Evolutionary conservation across 2,888 invertebrate genomes (phyloP).

Genomic region (Mactromeris polynyma): DNA sequence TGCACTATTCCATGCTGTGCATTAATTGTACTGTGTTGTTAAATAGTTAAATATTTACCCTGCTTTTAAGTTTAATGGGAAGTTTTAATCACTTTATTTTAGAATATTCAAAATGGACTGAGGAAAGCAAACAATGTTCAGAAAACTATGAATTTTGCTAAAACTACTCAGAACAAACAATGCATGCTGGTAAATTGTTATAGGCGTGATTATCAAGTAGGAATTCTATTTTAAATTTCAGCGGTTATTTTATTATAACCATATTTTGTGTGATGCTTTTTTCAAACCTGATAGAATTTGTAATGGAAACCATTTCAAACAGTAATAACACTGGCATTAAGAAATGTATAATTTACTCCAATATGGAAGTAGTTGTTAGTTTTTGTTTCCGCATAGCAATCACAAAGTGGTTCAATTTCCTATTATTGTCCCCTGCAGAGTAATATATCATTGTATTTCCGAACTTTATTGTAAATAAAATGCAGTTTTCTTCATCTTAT

Average conservation of each 20-base stretch:
- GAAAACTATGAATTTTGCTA: too few species aligned
- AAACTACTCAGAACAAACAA: neutral
- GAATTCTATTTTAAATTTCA: neutral
- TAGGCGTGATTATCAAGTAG: neutral
- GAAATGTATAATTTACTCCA: slow-evolving; percentile 12
- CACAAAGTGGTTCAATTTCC: neutral
- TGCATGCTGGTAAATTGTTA: neutral
- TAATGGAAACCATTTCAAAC: neutral
- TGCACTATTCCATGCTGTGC: too few species aligned
- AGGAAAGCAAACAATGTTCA: too few species aligned
- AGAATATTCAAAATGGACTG: too few species aligned
- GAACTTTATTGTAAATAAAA: neutral
- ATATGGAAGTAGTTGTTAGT: neutral
- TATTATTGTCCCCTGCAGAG: neutral
- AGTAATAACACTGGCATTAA: neutral
- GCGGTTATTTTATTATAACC: neutral
- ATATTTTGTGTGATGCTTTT: neutral
- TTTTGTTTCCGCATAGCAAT: neutral
- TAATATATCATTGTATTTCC: neutral
- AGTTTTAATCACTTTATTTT: too few species aligned
- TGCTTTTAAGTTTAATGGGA: too few species aligned
- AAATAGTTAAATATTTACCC: too few species aligned
- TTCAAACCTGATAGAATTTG: neutral
- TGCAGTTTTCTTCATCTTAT: neutral
- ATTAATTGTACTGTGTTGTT: too few species aligned